Conservation (phyloP, 1,140 invertebrate species). For the Drosophila neocordata region DNA sequence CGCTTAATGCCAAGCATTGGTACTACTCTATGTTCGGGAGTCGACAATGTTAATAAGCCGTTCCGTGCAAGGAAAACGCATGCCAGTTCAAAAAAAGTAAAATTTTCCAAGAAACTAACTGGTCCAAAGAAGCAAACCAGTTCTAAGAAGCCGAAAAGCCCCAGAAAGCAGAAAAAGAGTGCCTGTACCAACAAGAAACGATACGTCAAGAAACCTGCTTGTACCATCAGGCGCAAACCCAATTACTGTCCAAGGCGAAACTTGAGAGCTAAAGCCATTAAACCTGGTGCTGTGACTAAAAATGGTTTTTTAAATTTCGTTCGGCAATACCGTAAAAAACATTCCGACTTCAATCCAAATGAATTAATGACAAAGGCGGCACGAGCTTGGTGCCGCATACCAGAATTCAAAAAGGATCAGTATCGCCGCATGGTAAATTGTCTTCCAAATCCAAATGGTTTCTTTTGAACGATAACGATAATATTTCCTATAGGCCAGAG, state of each 20-base stretch:
- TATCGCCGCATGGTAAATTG: constrained; percentile 1
- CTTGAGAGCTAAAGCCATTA: too few species aligned
- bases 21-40: too few species aligned
- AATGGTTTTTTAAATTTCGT: constrained; percentile 1
- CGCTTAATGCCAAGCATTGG: neutral
- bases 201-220: too few species aligned
- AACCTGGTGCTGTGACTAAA: neutral
- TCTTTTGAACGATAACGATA: too few species aligned
- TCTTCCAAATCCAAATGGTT: too few species aligned
- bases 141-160: neutral
- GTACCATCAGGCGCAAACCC: too few species aligned
- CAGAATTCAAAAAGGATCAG: neutral
- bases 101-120: neutral
- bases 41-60: too few species aligned
- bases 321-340: neutral
- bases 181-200: neutral
- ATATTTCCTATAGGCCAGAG: neutral
- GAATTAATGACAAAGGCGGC: neutral
- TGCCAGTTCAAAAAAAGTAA: neutral
- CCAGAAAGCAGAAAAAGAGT: neutral
- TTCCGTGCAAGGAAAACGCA: too few species aligned
- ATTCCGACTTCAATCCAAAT: neutral
- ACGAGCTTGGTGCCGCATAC: constrained; percentile 6
- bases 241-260: too few species aligned
- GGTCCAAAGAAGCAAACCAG: neutral